These are phyloP conservation scores for Cyclina sinensis DNA, from an alignment of 1,140 invertebrate genomes.

Conservation along the genomic window DNA sequence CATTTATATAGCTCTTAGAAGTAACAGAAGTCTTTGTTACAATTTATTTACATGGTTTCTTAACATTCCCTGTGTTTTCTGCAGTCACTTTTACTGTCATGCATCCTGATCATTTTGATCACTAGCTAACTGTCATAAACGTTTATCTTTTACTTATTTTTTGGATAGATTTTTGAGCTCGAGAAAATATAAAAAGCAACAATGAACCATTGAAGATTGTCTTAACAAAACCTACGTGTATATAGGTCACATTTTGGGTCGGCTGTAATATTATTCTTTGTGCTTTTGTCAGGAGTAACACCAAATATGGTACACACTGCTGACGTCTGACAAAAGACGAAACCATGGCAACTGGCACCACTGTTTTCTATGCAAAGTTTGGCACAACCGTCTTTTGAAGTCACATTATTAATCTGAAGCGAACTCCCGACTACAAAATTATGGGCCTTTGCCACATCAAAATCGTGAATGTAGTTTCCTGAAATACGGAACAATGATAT, in stretches of 20 bases:
- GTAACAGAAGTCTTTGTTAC: no score
- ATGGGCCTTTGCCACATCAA: background rate
- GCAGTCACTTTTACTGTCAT: no score
- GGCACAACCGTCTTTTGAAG: slow-evolving; percentile 46
- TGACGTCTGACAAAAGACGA: slow-evolving; percentile 33
- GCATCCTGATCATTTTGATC: no score
- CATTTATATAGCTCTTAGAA: no score
- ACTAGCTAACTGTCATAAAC: no score
- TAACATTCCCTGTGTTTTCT: no score
- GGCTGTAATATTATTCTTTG: slow-evolving; percentile 8
- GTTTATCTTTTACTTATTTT: no score
- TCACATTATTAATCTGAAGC: slow-evolving; percentile 42
- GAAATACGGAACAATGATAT: no score
- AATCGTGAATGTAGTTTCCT: slow-evolving; percentile 50
- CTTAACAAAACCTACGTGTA: slow-evolving; percentile 45
- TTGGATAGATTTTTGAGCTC: no score
- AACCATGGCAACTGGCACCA: slow-evolving; percentile 22
- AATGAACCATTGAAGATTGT: no score
- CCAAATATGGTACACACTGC: slow-evolving; percentile 11
- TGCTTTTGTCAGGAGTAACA: background rate
- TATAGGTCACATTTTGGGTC: slow-evolving; percentile 54
- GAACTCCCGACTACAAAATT: background rate
- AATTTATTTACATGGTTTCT: no score
- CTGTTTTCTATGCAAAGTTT: slow-evolving; percentile 60
- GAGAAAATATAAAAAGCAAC: no score